Base-by-base conservation (phyloP, 64 coral and sea anemone species). In the Dendronephthya gigantea region DNA sequence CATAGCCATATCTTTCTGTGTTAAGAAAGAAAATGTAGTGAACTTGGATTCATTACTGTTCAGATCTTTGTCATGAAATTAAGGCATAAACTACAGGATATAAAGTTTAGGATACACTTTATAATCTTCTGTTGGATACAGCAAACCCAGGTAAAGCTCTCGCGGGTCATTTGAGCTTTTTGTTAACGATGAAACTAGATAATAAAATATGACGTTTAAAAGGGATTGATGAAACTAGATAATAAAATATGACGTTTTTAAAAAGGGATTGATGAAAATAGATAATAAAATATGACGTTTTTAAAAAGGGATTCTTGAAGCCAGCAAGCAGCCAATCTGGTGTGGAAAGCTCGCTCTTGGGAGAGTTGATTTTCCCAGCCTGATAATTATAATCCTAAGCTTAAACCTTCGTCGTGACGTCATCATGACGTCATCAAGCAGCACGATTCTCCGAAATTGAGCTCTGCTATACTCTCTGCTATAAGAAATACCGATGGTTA, bases 231-330 rank as follows among this genome's bases (percentile, higher is more conserved):
- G 95, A 98, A 32, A 98, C 95, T 98, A 41, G 72, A 82, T 23
- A 37, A 68, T 17, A 35, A 85, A 3, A 48, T 45, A 11, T n/a
- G n/a, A n/a, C n/a, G 37, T 84, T 75, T 92, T n/a, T n/a, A n/a
- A 97, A 89, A 91, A 97, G n/a, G n/a, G n/a, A n/a, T n/a, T n/a
- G 95, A 98, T 29, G 95, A 98, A 32, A 98, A 92, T 98, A 41
- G 72, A 82, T 23, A 37, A 68, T 17, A 35, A 85, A 3, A n/a
- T n/a, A n/a, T n/a, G n/a, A n/a, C n/a, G n/a, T n/a, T n/a, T n/a
- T n/a, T n/a, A n/a, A n/a, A n/a, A n/a, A n/a, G n/a, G n/a, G n/a
- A n/a, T n/a, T n/a, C n/a, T n/a, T n/a, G n/a, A n/a, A n/a, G n/a
- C n/a, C n/a, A n/a, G n/a, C n/a, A n/a, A n/a, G n/a, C n/a, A n/a